These are phyloP conservation scores for Hystrix brachyura DNA, from an alignment of 2,113 vertebrate species.

Conservation along the genomic window DNA sequence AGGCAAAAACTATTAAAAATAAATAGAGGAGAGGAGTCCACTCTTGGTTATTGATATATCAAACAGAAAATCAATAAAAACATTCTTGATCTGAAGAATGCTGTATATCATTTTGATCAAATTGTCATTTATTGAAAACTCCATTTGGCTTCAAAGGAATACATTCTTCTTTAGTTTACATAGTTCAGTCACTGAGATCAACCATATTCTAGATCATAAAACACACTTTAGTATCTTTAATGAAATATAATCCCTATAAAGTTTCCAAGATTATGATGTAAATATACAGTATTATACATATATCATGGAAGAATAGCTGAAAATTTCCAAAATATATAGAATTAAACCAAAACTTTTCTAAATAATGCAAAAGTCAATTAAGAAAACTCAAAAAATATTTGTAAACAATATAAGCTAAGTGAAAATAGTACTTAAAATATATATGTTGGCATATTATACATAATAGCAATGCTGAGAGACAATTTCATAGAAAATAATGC, in stretches of 20 bases:
- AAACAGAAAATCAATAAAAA: background rate
- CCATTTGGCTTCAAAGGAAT: background rate
- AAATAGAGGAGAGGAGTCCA: background rate
- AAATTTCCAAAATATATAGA: background rate
- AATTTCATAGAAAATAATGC: background rate
- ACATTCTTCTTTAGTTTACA: background rate
- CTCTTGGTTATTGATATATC: background rate
- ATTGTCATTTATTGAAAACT: background rate
- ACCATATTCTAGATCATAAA: background rate
- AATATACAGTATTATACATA: background rate
- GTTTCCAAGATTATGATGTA: background rate
- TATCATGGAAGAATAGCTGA: background rate
- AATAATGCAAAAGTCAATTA: background rate
- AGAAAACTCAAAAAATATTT: background rate
- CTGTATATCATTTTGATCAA: background rate
- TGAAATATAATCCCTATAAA: background rate
- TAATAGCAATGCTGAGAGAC: background rate
- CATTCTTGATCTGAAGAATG: background rate
- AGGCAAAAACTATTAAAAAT: background rate
- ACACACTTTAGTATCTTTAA: background rate
- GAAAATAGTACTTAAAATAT: background rate
- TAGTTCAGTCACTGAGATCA: background rate
- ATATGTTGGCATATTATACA: background rate
- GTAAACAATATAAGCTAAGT: background rate
- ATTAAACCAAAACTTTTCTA: background rate